A percentile compares a stretch with the other conserved stretches of the same genome.
Evolutionary conservation across 2,888 invertebrate genomes (phyloP).

Genomic region (Clivina fossor): DNA sequence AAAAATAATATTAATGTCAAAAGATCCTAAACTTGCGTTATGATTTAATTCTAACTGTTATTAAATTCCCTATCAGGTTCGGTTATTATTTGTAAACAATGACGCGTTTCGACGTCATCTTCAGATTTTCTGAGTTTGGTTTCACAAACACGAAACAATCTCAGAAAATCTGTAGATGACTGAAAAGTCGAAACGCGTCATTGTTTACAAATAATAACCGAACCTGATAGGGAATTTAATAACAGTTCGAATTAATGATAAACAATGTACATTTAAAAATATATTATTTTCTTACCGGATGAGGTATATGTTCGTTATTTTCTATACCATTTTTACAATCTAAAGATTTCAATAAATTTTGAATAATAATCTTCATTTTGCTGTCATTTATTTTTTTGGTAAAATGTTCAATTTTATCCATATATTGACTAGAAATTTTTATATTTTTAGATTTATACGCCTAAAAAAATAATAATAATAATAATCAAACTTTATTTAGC

Average conservation of each 20-base stretch:
- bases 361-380: conserved; percentile 19
- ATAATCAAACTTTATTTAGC: too few relatives aligned
- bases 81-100: too few relatives aligned
- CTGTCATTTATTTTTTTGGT: conserved; percentile 19
- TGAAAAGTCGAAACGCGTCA: too few relatives aligned
- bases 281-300: conserved; percentile 52
- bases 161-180: too few relatives aligned
- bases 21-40: too few relatives aligned
- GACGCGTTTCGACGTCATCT: too few relatives aligned
- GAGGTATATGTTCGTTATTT: conserved; percentile 52
- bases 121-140: too few relatives aligned
- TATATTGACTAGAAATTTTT: conserved; percentile 39
- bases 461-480: conserved; percentile 40
- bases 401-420: conserved; percentile 37
- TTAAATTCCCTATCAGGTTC: too few relatives aligned
- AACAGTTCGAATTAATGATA: conserved; percentile 32
- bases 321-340: conserved; percentile 12
- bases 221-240: conserved; percentile 8
- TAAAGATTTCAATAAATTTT: conserved; percentile 6
- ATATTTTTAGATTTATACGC: conserved; percentile 40
- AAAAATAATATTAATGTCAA: conserved; percentile 21
- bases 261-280: background rate
- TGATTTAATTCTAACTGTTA: background rate
- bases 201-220: background rate
- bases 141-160: too few relatives aligned